These are phyloP conservation scores for Diachrysia chrysitis DNA, from an alignment of 2,888 invertebrate genomes.

Conservation along the genomic window DNA sequence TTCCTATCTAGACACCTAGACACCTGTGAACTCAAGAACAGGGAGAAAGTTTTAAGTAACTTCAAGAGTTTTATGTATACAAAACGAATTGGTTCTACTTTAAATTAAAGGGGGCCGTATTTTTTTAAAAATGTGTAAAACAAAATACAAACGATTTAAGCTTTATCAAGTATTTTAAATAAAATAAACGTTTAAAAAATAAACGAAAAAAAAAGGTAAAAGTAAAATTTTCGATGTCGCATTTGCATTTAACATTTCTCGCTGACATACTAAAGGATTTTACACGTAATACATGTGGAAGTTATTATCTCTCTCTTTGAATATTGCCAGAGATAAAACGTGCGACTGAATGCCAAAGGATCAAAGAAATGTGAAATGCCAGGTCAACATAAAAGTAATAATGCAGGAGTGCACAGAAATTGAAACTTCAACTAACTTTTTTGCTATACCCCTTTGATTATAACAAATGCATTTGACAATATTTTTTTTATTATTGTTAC, in stretches of 20 bases:
- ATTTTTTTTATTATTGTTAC: too few relatives aligned
- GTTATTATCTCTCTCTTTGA: constrained; percentile 4
- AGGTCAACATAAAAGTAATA: not conserved
- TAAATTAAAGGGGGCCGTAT: too few relatives aligned
- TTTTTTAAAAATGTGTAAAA: too few relatives aligned
- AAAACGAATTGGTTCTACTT: too few relatives aligned
- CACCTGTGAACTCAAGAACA: constrained; percentile 53
- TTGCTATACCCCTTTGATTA: too few relatives aligned
- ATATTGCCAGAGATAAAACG: not conserved
- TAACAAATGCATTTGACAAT: too few relatives aligned
- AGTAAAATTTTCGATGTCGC: not conserved
- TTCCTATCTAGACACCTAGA: constrained; percentile 58
- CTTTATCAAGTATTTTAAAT: too few relatives aligned
- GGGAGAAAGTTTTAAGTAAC: constrained; percentile 41
- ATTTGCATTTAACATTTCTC: not conserved
- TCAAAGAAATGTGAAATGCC: not conserved
- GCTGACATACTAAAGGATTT: not conserved
- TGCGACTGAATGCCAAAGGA: not conserved
- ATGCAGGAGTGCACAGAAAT: not conserved
- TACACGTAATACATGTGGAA: constrained; percentile 1
- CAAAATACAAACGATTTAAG: too few relatives aligned
- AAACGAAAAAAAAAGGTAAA: not conserved
- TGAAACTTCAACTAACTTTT: too few relatives aligned
- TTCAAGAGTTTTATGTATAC: not conserved
- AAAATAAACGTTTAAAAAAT: not conserved